Evolutionary conservation across 2,113 vertebrate species (phyloP).

Genomic region (Pantherophis guttatus): DNA sequence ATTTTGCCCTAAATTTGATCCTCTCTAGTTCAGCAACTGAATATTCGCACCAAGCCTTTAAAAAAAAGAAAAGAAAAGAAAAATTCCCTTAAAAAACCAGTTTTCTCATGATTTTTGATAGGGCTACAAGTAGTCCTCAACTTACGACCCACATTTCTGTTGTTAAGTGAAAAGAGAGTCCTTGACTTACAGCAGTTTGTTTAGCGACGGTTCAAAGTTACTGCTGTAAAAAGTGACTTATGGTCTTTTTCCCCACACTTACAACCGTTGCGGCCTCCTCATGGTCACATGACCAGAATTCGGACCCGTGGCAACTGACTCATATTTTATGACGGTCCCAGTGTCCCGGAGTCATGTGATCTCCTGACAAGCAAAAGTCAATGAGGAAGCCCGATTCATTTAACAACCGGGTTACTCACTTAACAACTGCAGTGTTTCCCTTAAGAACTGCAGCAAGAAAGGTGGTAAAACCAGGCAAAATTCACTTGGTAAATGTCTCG

Average conservation of each 20-base stretch:
- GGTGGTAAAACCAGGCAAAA: background rate
- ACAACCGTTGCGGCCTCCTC: too few relatives aligned
- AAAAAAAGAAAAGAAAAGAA: background rate
- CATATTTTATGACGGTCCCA: background rate
- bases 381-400: background rate
- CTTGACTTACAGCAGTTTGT: background rate
- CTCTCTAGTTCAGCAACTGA: background rate
- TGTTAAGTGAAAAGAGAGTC: background rate
- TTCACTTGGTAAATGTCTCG: background rate
- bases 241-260: background rate
- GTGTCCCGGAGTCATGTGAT: fast-evolving
- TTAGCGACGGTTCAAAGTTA: background rate
- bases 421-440: background rate
- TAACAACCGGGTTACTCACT: background rate
- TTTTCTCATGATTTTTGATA: background rate
- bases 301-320: background rate
- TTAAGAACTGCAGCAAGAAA: background rate
- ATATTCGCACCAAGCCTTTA: background rate
- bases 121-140: background rate
- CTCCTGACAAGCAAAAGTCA: background rate
- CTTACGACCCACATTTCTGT: background rate
- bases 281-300: background rate
- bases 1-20: background rate
- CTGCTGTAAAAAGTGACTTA: background rate
- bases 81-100: background rate